Percentiles rank a stretch among this genome's conserved stretches.
Conservation (phyloP, 2,888 invertebrate genomes). For the Tenodera sinensis region DNA sequence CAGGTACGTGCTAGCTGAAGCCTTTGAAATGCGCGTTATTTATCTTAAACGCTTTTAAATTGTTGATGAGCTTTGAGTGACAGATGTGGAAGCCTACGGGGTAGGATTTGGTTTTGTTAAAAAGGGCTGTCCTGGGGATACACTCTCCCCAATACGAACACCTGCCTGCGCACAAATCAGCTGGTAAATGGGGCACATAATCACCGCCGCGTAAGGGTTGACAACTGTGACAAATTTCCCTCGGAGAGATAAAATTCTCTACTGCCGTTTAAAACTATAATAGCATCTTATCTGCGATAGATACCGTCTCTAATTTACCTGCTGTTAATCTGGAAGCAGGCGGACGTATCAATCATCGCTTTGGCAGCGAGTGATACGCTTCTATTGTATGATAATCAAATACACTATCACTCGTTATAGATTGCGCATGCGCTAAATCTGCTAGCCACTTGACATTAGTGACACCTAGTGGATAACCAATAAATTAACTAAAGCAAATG, state of each 20-base stretch:
- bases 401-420: no score
- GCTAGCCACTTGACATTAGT: no score
- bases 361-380: no score
- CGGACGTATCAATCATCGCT: no score
- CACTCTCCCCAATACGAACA: neutral
- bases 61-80: neutral
- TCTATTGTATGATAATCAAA: no score
- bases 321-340: neutral
- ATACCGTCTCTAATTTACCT: neutral
- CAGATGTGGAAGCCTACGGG: neutral
- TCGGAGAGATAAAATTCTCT: no score
- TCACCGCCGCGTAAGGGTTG: neutral
- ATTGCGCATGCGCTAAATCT: no score
- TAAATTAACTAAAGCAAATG: no score
- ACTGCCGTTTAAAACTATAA: neutral
- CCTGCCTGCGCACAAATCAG: neutral
- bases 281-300: neutral
- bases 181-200: neutral
- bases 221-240: no score
- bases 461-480: no score
- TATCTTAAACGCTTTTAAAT: neutral
- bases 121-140: neutral
- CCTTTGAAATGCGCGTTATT: neutral
- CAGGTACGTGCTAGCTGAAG: no score
- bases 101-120: neutral